These are phyloP conservation scores for Cotesia vestalis DNA, from an alignment of 1,140 invertebrate genomes.

Conservation along the genomic window DNA sequence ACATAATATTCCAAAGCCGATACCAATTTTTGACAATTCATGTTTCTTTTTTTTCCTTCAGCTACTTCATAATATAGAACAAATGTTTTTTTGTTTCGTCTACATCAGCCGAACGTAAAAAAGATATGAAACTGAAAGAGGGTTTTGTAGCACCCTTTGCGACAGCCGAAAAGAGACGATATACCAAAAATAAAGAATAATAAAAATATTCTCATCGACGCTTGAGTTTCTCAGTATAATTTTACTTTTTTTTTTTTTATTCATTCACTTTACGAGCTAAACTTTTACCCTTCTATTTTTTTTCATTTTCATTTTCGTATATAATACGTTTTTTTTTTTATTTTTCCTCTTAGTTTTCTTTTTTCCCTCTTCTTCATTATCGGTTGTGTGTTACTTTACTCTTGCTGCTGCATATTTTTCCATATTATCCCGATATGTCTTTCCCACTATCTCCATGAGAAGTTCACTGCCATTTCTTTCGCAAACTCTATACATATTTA, in stretches of 20 bases:
- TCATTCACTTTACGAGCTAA: constrained; percentile 62
- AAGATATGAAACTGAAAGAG: too few species aligned
- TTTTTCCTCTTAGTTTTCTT: constrained; percentile 11
- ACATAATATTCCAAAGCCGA: too few species aligned
- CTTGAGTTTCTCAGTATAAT: constrained; percentile 64
- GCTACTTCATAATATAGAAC: too few species aligned
- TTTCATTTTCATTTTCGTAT: constrained; percentile 41
- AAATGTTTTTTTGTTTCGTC: too few species aligned
- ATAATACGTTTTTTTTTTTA: constrained; percentile 39
- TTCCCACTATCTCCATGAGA: neutral
- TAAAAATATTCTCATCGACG: constrained; percentile 43
- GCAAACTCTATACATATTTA: constrained; percentile 32
- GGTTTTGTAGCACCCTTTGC: too few species aligned
- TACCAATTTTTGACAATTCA: too few species aligned
- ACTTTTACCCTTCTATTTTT: constrained; percentile 51
- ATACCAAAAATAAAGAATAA: constrained; percentile 10
- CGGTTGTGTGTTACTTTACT: neutral
- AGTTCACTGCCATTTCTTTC: constrained; percentile 32
- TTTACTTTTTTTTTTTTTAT: constrained; percentile 57
- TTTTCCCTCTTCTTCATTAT: constrained; percentile 13
- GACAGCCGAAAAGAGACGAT: constrained; percentile 1
- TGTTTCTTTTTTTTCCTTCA: too few species aligned
- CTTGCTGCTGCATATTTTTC: neutral
- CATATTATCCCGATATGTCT: neutral
- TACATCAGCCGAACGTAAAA: too few species aligned